Evolutionary conservation across 2,888 invertebrate species (phyloP).

Genomic region (Ophion costatus): DNA sequence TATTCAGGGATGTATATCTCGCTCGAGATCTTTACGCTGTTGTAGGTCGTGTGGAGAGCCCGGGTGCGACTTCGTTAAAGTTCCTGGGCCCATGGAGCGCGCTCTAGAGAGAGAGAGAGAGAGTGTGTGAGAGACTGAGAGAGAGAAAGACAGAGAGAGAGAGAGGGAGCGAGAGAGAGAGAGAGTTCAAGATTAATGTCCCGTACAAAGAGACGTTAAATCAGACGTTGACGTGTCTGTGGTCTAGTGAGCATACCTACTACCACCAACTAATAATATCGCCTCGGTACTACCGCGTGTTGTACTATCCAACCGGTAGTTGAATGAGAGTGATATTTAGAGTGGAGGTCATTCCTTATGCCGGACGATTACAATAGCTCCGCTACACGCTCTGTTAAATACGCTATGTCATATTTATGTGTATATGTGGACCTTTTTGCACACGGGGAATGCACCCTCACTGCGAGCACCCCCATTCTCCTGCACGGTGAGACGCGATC

Average conservation of each 20-base stretch:
- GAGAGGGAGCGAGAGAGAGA: background rate
- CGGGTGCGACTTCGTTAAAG: constrained; percentile 71
- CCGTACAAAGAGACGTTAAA: constrained; percentile 70
- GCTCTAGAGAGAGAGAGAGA: constrained; percentile 1
- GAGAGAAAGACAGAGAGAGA: background rate
- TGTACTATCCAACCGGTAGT: constrained; percentile 63
- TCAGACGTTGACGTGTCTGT: constrained; percentile 68
- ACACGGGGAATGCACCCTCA: background rate
- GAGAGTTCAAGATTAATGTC: constrained; percentile 63
- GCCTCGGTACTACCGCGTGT: constrained; percentile 46
- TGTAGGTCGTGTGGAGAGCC: constrained; percentile 61
- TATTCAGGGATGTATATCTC: constrained; percentile 45
- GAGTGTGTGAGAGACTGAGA: too few relatives aligned
- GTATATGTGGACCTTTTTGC: constrained; percentile 20
- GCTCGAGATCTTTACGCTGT: constrained; percentile 65
- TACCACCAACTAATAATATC: constrained; percentile 43
- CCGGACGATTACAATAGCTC: constrained; percentile 63
- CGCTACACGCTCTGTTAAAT: constrained; percentile 68
- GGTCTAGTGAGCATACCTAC: constrained; percentile 62
- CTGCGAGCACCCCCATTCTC: background rate
- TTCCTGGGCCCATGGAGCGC: constrained; percentile 54
- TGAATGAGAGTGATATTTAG: constrained; percentile 70
- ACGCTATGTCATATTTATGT: constrained; percentile 47
- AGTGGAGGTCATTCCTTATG: constrained; percentile 67
- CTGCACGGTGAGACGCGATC: background rate